Evolutionary conservation across 2,888 invertebrate genomes (phyloP), one percentile per base, ranked within the genome.

Genomic region (Nebria salina): DNA sequence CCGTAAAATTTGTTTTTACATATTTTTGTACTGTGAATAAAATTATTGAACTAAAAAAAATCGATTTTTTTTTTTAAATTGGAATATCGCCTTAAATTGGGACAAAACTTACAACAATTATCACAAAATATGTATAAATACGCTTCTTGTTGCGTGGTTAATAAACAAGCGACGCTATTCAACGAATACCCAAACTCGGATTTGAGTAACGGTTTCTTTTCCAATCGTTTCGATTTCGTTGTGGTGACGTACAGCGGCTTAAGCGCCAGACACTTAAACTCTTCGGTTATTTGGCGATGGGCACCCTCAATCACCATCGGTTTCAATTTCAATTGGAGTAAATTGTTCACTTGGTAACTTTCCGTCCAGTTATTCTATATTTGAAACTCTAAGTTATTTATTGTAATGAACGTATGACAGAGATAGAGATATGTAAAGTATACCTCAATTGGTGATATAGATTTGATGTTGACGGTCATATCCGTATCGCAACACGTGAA

Each of bases 121-220:
- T 90, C 91, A 77, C 91, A 90, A 85, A 94, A 93, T 85, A 94
- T 93, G 87, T 94, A 95, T 80, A 95, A 88, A 87, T 93, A 95
- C 13, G 95, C 95, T 86, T 94, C 94, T 85, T 93, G 92, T 42
- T 91, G 90, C 0, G 93, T 92, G 72, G 91, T 93, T 85, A 93
- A 90, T 85, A 94, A 89, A 83, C 93, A 93, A 54, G 91, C 91
- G 68, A 93, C 89, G 5, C 93, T 93, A 76, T 91, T 91, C 74
- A 93, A 89, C 80, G 90, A 89, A 83, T 90, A 89, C 84, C 92
- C 90, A 83, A 89, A 90, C 1, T 90, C 89, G 2, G 93, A 93
- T 83, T 90, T 90, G 0, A 93, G 85, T 6, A 88, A 87, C 1
- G 87, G 88, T 76, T 87, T 88, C 64, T 88, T 89, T 20, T 85